phyloP scores from a whole-genome alignment of 2,797 vertebrate genomes.

The Syndactyla subalaris region DNA sequence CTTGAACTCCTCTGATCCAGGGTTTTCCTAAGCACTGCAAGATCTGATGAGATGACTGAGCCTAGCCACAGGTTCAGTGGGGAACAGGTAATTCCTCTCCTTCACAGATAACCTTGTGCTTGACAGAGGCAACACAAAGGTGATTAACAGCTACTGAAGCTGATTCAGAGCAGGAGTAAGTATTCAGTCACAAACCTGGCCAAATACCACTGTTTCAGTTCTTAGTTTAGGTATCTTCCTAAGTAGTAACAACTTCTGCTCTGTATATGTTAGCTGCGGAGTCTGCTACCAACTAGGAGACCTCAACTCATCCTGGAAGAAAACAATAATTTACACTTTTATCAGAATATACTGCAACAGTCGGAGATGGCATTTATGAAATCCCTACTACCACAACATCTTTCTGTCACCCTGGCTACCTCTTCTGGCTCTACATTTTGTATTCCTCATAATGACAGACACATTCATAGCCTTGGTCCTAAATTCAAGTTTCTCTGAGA shows the following conservation, averaged over 20 bases:
- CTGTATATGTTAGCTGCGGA: neutral
- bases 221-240: neutral
- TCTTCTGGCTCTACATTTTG: neutral
- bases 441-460: neutral
- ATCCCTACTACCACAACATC: neutral
- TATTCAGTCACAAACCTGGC: neutral
- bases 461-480: neutral
- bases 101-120: neutral
- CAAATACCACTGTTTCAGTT: neutral
- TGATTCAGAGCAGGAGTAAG: neutral
- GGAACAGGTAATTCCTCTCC: neutral
- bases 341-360: neutral
- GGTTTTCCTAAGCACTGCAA: neutral
- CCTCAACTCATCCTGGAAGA: neutral
- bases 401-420: neutral
- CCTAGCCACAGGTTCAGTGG: neutral
- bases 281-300: neutral
- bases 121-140: neutral
- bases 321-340: slow-evolving; percentile 19
- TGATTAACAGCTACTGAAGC: slow-evolving; percentile 4
- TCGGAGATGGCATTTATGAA: neutral
- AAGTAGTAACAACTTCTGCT: neutral
- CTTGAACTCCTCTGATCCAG: neutral
- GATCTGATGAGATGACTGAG: neutral
- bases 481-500: neutral